Evolutionary conservation across 2,888 invertebrate species (phyloP).

Genomic region (Sinopyrophorus schimmeli): DNA sequence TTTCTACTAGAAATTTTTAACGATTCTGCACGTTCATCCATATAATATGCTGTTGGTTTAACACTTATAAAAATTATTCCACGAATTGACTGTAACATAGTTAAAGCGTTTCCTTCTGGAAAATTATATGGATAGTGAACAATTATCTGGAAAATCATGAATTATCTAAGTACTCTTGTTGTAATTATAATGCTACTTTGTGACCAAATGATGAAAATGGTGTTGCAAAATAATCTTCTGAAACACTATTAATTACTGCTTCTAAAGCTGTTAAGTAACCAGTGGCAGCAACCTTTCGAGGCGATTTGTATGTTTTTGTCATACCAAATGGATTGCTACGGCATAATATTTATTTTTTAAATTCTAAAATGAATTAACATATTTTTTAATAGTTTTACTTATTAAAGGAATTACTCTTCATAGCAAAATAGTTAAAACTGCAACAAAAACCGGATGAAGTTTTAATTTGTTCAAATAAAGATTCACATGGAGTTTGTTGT

Average conservation of each 20-base stretch:
- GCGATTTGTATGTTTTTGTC: constrained; percentile 45
- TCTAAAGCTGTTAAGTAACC: constrained; percentile 70
- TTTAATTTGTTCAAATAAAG: constrained; percentile 44
- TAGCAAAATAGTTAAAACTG: constrained; percentile 64
- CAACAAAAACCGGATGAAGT: constrained; percentile 61
- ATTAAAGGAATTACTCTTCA: constrained; percentile 47
- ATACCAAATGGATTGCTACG: too few relatives aligned
- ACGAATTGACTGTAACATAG: constrained; percentile 61
- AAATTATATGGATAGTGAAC: constrained; percentile 68
- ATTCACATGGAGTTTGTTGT: constrained; percentile 42
- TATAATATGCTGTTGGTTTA: constrained; percentile 66
- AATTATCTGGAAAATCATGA: constrained; percentile 57
- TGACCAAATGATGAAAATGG: constrained; percentile 64
- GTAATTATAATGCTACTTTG: too few relatives aligned
- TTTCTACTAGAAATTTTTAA: constrained; percentile 58
- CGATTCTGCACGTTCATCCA: constrained; percentile 59
- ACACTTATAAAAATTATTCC: constrained; percentile 66
- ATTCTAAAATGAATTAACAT: too few relatives aligned
- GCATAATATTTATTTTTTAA: too few relatives aligned
- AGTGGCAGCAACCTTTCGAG: constrained; percentile 67
- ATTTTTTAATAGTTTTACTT: too few relatives aligned
- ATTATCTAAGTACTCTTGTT: too few relatives aligned
- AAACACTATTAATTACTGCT: constrained; percentile 60
- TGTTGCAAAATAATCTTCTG: constrained; percentile 66
- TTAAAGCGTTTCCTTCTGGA: constrained; percentile 65